Evolutionary conservation across 1,140 invertebrate genomes (phyloP).

Genomic region (Diachasma alloeum): DNA sequence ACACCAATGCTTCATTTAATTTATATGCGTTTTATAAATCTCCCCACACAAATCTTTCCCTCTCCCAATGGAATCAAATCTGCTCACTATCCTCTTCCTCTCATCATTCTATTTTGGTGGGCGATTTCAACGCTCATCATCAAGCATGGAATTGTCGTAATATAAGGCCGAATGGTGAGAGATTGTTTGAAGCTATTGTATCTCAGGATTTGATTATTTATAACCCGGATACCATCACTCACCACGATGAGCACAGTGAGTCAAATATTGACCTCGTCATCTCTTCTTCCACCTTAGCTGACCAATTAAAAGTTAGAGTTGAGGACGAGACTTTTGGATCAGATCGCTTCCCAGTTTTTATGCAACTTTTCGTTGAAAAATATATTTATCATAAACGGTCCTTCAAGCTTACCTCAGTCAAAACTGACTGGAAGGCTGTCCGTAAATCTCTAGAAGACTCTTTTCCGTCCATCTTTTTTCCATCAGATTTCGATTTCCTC

Average conservation of each 20-base stretch:
- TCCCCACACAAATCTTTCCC: no score
- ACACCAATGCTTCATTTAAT: no score
- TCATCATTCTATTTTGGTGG: background rate
- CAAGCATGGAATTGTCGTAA: background rate
- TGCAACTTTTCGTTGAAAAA: background rate
- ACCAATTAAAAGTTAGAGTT: background rate
- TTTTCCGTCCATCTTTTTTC: no score
- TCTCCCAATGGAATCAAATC: no score
- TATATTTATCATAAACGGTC: background rate
- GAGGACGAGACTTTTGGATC: background rate
- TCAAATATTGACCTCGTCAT: slow-evolving; percentile 11
- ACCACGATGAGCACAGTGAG: background rate
- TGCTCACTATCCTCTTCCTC: no score
- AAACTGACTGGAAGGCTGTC: slow-evolving; percentile 1
- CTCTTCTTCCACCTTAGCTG: background rate
- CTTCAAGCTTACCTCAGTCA: background rate
- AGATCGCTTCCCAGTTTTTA: slow-evolving; percentile 9
- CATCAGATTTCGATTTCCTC: no score
- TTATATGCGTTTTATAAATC: background rate
- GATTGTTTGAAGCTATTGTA: background rate
- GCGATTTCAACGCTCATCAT: background rate
- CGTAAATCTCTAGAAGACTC: no score
- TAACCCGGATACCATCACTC: background rate
- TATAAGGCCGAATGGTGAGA: background rate
- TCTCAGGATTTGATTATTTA: background rate